Conservation (phyloP, 2,797 vertebrate species). For the Acanthopagrus latus region DNA sequence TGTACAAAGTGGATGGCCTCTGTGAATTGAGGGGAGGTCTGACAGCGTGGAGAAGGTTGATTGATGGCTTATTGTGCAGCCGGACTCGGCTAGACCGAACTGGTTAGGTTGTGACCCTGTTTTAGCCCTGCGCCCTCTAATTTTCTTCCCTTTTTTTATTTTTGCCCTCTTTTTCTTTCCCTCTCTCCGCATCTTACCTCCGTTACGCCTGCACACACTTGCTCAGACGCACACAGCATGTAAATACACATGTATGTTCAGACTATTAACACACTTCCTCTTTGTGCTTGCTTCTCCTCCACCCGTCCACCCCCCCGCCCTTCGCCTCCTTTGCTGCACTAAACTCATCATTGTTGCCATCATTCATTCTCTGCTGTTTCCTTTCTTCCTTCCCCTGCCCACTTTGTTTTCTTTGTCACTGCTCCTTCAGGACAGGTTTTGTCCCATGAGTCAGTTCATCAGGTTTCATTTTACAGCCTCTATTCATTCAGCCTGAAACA, state of each 20-base stretch:
- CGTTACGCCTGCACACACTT: conserved; percentile 19
- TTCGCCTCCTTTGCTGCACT: conserved; percentile 52
- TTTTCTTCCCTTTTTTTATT: conserved; percentile 50
- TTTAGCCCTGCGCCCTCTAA: conserved; percentile 72
- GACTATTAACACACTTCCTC: conserved; percentile 56
- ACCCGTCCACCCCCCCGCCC: background rate
- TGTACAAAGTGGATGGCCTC: conserved; percentile 78
- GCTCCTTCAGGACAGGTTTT: conserved; percentile 74
- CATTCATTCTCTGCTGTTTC: conserved; percentile 72
- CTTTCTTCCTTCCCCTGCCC: conserved; percentile 75
- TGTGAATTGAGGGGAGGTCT: conserved; percentile 76
- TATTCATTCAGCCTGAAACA: conserved; percentile 57
- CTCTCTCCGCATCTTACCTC: conserved; percentile 29
- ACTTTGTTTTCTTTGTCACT: conserved; percentile 76
- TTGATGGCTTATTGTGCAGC: conserved; percentile 88
- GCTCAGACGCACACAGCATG: conserved; percentile 17
- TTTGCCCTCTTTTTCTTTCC: conserved; percentile 33
- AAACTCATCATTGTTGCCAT: conserved; percentile 68
- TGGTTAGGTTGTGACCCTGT: conserved; percentile 84
- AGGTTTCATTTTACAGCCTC: conserved; percentile 69
- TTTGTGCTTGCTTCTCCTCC: conserved; percentile 22
- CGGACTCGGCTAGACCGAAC: conserved; percentile 83
- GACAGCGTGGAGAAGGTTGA: conserved; percentile 82
- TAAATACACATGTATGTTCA: conserved; percentile 51
- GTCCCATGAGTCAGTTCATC: conserved; percentile 73